These are phyloP conservation scores for Pseudococcus jackbeardsleyi DNA, from an alignment of 2,888 invertebrate species.

Conservation along the genomic window DNA sequence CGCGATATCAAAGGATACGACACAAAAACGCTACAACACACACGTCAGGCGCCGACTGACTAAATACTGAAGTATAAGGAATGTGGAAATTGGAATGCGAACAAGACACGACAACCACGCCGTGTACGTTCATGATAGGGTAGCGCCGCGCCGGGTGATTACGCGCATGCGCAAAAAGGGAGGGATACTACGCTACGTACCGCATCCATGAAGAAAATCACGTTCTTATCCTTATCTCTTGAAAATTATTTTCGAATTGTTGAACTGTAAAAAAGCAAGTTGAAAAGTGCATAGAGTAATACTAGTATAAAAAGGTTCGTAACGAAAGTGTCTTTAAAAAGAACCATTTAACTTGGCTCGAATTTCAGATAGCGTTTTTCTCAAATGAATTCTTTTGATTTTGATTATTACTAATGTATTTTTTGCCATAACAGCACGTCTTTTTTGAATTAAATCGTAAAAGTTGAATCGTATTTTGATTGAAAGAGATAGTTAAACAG, in stretches of 20 bases:
- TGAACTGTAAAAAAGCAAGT: background rate
- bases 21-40: background rate
- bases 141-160: no score
- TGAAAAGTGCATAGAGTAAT: background rate
- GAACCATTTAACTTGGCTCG: no score
- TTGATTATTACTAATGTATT: no score
- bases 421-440: no score
- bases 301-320: no score
- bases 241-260: conserved; percentile 17
- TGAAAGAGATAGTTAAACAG: no score
- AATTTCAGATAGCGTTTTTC: no score
- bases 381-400: no score
- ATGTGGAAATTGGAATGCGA: background rate
- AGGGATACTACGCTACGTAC: background rate
- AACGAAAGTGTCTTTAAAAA: no score
- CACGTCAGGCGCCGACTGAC: background rate
- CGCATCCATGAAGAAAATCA: background rate
- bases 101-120: background rate
- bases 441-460: no score
- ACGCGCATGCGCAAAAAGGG: background rate
- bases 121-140: no score
- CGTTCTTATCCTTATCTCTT: background rate
- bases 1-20: background rate
- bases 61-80: background rate
- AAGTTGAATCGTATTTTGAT: no score